A percentile compares a stretch with the other conserved stretches of the same genome.
phyloP scores from a whole-genome alignment of 2,113 vertebrate genomes.

The Pterophyllum scalare region DNA sequence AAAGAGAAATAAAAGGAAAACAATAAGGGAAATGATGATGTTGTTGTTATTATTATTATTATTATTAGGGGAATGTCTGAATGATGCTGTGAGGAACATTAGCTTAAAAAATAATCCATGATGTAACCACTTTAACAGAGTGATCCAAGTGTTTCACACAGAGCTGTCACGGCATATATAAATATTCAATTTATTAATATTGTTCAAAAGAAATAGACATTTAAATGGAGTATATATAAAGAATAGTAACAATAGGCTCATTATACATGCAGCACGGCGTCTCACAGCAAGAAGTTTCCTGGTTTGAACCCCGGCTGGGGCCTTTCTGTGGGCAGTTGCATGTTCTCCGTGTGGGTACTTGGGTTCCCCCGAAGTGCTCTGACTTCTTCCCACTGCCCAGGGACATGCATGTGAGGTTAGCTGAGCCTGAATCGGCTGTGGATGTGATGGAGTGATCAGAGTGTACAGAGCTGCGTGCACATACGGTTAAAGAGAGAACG shows the following conservation, averaged over 20 bases:
- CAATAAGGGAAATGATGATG: background rate
- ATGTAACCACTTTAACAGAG: background rate
- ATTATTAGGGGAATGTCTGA: background rate
- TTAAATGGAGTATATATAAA: background rate
- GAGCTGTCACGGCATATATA: background rate
- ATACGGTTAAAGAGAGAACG: background rate
- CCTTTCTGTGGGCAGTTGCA: background rate
- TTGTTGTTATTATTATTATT: too few relatives aligned
- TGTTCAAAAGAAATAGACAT: background rate
- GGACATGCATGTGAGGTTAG: background rate
- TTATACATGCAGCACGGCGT: background rate
- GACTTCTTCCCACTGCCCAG: background rate
- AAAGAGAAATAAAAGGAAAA: background rate
- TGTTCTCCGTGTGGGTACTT: background rate
- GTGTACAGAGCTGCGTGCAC: background rate
- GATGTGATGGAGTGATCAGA: too few relatives aligned
- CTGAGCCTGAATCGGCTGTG: too few relatives aligned
- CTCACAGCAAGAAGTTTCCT: background rate
- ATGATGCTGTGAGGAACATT: background rate
- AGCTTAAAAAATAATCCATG: background rate
- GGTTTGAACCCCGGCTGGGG: background rate
- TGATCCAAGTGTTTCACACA: background rate
- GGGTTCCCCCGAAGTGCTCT: background rate
- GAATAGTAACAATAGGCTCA: background rate
- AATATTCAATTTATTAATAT: background rate